These are phyloP conservation scores for Hafferia zeledoni DNA, from an alignment of 2,797 vertebrate species.

Conservation along the genomic window DNA sequence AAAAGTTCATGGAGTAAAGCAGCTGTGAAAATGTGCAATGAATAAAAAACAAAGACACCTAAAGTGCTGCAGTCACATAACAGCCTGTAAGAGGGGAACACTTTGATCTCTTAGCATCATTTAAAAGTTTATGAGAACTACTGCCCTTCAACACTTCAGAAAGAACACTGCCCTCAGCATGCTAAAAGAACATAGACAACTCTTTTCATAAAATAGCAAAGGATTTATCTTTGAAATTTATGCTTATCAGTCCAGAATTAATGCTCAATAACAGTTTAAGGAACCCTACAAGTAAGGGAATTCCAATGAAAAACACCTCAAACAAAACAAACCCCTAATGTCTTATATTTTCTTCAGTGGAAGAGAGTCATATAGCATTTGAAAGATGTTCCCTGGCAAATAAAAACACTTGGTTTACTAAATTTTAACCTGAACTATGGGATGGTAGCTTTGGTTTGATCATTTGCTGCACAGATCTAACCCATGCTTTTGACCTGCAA, in stretches of 20 bases:
- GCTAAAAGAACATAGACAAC: neutral
- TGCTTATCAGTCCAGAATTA: neutral
- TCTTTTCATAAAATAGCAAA: neutral
- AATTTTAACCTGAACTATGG: neutral
- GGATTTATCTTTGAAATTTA: neutral
- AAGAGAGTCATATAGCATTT: neutral
- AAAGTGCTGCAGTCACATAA: neutral
- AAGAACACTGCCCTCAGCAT: neutral
- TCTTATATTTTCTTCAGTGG: neutral
- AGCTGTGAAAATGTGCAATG: slow-evolving; percentile 56
- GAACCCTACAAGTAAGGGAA: neutral
- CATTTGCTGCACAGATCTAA: neutral
- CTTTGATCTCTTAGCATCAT: neutral
- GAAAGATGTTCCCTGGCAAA: neutral
- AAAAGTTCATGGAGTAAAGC: slow-evolving; percentile 57
- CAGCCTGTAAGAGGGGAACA: neutral
- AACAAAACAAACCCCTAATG: neutral
- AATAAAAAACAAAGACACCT: slow-evolving; percentile 55
- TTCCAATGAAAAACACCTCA: neutral
- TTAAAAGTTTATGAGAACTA: neutral
- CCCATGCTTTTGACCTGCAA: neutral
- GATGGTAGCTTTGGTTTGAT: neutral
- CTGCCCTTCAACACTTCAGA: slow-evolving; percentile 4
- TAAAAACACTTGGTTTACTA: neutral
- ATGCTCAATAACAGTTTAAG: neutral